Evolutionary conservation across 2,888 invertebrate genomes (phyloP).

Genomic region (Parapristionchus giblindavisi): DNA sequence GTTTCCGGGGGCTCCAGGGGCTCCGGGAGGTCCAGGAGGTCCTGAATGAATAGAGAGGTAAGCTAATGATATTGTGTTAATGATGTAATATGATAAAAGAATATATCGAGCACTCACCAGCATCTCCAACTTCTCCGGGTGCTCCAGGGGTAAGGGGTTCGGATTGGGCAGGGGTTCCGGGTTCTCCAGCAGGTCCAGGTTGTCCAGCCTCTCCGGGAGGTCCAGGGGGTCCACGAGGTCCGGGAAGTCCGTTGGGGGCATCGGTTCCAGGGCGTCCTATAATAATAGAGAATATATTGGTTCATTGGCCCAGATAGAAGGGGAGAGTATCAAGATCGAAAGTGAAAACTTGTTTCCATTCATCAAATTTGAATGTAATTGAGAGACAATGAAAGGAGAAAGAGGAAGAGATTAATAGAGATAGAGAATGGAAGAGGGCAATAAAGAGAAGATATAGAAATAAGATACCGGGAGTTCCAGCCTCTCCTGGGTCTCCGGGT

Average conservation of each 20-base stretch:
- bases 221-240: constrained; percentile 60
- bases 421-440: neutral
- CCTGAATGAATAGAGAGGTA: constrained; percentile 40
- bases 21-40: constrained; percentile 58
- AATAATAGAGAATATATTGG: neutral
- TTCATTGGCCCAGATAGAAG: constrained; percentile 25
- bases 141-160: constrained; percentile 59
- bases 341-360: too few species aligned
- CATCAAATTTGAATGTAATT: too few species aligned
- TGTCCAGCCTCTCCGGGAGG: constrained; percentile 55
- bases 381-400: neutral
- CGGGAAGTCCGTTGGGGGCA: constrained; percentile 56
- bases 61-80: neutral
- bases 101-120: constrained; percentile 45
- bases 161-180: constrained; percentile 59
- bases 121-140: constrained; percentile 60
- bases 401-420: neutral
- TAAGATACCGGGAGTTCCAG: constrained; percentile 53
- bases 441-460: neutral
- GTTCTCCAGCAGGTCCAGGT: constrained; percentile 58
- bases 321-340: constrained; percentile 34
- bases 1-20: constrained; percentile 60
- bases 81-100: neutral
- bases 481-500: constrained; percentile 64
- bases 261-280: constrained; percentile 59